Base-by-base conservation (phyloP, 2,888 invertebrate genomes). In the Leuctra nigra region DNA sequence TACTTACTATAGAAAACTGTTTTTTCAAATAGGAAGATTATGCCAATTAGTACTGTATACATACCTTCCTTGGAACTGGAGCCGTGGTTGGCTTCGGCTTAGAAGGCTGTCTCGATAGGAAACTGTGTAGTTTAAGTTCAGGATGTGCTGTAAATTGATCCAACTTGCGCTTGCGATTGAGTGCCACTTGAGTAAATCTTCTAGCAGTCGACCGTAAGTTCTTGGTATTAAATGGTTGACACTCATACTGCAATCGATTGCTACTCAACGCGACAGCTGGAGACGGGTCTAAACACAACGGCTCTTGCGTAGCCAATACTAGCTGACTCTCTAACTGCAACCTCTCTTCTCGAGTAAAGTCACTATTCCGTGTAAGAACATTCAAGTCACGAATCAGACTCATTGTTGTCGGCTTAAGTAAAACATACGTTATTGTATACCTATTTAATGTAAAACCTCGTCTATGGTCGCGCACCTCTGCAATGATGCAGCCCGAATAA, bases 401-500 rank as follows among this genome's bases (percentile, higher is more conserved):
- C 82, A 83, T 72, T 36, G 87, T 86, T 61, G 90, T 88, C 66
- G 92, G 93, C 74, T 84, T 85, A 66, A 94, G 80, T 66, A 94
- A 77, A 64, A 92, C 90, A 80, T 91, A 88, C 74, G 88, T 41
- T 11, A 24, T 35, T 16, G 55, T 55, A 44, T 46, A 46, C 7
- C 46, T 29, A 35, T 55, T 41, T 20, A 48, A 20, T 65, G 86
- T 85, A 75, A 85, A 87, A 64, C 84, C 83, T 75, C 86, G 87
- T 68, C 93, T 80, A 71, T 88, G 91, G 74, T 95, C 93, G 67
- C 92, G 81, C 66, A 95, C 82, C 78, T 94, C 91, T 65, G 88
- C 90, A 69, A 94, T 87, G 62, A 95, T 86, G 75, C 93, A 92
- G 61, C 94, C 94, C 65, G 86, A 89, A 72, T 94, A 92, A 75